Percentiles rank a stretch among this genome's conserved stretches.
These are phyloP conservation scores for Himalopsyche japonica DNA, from an alignment of 2,888 invertebrate species.

Conservation along the genomic window DNA sequence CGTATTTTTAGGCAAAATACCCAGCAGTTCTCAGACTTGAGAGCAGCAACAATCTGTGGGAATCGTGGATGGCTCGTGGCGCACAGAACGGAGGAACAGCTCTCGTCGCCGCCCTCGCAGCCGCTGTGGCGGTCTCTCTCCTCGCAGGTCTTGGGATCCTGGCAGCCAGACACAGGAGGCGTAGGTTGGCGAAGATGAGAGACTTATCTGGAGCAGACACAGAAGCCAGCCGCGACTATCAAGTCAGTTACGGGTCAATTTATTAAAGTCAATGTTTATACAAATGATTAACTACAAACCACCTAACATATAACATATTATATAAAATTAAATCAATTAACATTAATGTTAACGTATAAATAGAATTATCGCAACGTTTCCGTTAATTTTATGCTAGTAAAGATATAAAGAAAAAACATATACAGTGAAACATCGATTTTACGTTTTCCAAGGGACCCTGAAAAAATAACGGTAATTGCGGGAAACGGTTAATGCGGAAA, in stretches of 20 bases:
- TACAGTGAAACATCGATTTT: no score
- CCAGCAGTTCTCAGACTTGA: constrained; percentile 51
- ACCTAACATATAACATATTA: no score
- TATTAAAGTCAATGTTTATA: no score
- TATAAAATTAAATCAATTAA: no score
- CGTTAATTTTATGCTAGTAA: no score
- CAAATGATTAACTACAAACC: no score
- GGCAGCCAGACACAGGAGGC: constrained; percentile 74
- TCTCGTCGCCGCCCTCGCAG: constrained; percentile 60
- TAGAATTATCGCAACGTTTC: no score
- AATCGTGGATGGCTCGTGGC: constrained; percentile 13
- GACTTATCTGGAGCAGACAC: constrained; percentile 77
- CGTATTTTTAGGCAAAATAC: constrained; percentile 51
- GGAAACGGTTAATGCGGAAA: no score
- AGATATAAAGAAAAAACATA: no score
- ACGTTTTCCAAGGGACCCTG: no score
- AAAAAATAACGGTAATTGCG: no score
- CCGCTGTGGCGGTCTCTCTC: constrained; percentile 50
- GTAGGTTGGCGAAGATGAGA: constrained; percentile 75
- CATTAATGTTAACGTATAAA: no score
- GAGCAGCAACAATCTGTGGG: constrained; percentile 32
- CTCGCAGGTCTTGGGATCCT: constrained; percentile 51
- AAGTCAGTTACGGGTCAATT: constrained; percentile 55
- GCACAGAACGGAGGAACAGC: constrained; percentile 62
- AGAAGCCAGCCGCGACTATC: constrained; percentile 90